Conservation (phyloP, 1,140 invertebrate genomes). For the Lerema accius region DNA sequence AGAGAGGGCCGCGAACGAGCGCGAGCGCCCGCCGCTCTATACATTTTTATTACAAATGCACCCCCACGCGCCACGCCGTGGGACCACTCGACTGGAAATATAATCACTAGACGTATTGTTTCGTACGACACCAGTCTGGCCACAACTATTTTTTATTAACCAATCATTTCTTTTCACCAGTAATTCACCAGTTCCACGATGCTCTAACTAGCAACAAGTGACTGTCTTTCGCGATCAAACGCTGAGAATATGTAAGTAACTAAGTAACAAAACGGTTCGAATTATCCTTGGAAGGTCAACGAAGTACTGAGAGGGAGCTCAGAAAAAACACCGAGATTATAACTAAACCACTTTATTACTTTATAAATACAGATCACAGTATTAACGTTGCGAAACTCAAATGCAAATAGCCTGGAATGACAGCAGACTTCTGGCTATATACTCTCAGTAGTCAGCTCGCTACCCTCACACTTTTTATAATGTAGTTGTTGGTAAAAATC, state of each 20-base stretch:
- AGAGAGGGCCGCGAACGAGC: constrained; percentile 53
- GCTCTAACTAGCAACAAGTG: constrained; percentile 15
- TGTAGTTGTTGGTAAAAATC: no score
- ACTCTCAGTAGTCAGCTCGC: no score
- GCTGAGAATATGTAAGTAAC: no score
- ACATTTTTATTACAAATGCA: constrained; percentile 68
- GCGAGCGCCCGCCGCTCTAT: constrained; percentile 41
- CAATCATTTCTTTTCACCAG: constrained; percentile 3
- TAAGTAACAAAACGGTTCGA: no score
- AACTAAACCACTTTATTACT: no score
- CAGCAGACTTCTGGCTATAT: no score
- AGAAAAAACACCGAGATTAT: no score
- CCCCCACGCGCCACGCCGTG: constrained; percentile 56
- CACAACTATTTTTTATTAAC: constrained; percentile 37
- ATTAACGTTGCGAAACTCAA: no score
- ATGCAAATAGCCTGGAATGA: no score
- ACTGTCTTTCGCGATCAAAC: not conserved
- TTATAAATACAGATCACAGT: no score
- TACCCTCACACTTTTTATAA: no score
- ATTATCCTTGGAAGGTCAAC: constrained; percentile 40
- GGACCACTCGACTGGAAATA: constrained; percentile 71
- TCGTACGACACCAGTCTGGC: constrained; percentile 47
- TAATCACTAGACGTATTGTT: constrained; percentile 71
- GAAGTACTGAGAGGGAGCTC: not conserved
- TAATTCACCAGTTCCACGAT: not conserved